phyloP scores from a whole-genome alignment of 2,113 vertebrate genomes.

The Corvus moneduloides region DNA sequence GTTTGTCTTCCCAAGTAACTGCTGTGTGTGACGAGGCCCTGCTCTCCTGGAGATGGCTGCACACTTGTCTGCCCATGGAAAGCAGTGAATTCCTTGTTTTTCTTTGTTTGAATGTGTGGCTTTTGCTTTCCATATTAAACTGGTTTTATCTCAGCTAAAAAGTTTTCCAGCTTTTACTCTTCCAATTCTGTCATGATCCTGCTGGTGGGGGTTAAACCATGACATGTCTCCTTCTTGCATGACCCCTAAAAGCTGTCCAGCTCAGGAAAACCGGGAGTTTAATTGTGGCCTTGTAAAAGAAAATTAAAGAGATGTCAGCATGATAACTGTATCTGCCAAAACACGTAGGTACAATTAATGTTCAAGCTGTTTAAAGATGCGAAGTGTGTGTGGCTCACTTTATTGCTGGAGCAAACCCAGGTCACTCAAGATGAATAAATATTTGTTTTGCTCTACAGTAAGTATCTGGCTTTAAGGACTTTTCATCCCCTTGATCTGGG shows the following conservation, averaged over 20 bases:
- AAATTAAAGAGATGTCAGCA: background rate
- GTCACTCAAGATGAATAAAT: background rate
- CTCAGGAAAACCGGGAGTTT: background rate
- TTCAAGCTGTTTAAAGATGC: background rate
- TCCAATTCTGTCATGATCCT: background rate
- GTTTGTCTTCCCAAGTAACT: background rate
- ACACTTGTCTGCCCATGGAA: background rate
- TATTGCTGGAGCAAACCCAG: background rate
- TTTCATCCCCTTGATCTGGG: background rate
- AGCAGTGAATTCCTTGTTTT: background rate
- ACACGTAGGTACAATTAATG: background rate
- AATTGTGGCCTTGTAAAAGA: background rate
- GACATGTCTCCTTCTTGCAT: background rate
- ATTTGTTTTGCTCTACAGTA: background rate
- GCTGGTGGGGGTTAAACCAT: background rate
- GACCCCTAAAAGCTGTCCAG: background rate
- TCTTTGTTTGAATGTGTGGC: background rate
- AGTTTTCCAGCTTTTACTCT: background rate
- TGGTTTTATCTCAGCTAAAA: background rate
- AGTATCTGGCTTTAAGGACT: background rate
- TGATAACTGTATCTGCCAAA: background rate
- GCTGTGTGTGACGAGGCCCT: background rate
- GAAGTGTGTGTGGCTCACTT: background rate
- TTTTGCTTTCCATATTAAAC: background rate
- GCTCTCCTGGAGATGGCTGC: background rate